Evolutionary conservation across 37 sponge, comb jelly and placozoan genomes (phyloP).

Genomic region (Crambe crambe): DNA sequence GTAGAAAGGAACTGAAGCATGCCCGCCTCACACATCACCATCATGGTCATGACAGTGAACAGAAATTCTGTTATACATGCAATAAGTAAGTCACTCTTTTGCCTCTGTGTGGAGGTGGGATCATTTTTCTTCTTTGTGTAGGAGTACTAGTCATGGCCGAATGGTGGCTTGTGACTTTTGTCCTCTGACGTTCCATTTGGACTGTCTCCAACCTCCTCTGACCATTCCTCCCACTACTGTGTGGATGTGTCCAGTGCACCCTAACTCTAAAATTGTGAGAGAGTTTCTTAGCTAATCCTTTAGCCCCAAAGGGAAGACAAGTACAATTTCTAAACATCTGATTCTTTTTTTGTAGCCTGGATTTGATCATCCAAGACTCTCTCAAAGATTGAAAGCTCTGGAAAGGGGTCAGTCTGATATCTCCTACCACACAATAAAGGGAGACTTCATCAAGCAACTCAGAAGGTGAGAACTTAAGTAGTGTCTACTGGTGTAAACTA

Average conservation of each 20-base stretch:
- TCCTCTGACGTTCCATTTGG: constrained; percentile 88
- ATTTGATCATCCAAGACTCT: constrained; percentile 63
- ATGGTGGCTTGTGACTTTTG: constrained; percentile 84
- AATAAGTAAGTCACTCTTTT: constrained; percentile 25
- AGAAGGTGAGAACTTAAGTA: constrained; percentile 20
- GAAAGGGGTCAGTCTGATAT: constrained; percentile 42
- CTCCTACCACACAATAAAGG: constrained; percentile 45
- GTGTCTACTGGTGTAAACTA: background rate
- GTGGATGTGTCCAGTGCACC: constrained; percentile 95
- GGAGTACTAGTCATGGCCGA: constrained; percentile 37
- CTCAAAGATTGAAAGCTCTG: constrained; percentile 50
- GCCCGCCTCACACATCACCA: constrained; percentile 1
- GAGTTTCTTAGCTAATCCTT: too few relatives aligned
- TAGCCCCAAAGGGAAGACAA: too few relatives aligned
- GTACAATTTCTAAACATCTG: too few relatives aligned
- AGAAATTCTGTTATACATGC: constrained; percentile 54
- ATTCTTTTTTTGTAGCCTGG: constrained; percentile 27
- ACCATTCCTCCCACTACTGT: constrained; percentile 68
- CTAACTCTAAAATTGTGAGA: constrained; percentile 70
- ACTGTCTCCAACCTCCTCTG: constrained; percentile 88
- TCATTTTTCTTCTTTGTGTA: background rate
- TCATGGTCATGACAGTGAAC: background rate
- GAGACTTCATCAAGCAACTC: constrained; percentile 66
- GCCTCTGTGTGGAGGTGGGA: background rate
- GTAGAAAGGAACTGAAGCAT: constrained; percentile 21